Conservation (phyloP, 2,797 vertebrate species). For the Pseudomugil gertrudae region DNA sequence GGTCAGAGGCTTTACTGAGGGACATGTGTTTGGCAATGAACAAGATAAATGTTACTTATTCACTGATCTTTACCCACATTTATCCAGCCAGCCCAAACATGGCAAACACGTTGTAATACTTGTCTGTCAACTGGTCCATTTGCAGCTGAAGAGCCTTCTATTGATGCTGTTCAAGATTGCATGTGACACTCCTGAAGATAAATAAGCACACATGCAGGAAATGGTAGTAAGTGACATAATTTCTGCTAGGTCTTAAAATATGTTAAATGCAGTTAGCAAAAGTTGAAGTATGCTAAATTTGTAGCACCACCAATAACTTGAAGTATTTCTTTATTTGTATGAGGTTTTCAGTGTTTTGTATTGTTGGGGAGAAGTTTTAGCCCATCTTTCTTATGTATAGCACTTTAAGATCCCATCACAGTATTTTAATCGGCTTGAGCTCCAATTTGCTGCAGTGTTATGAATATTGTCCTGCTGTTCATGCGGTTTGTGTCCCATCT, state of each 20-base stretch:
- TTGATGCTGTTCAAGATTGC: not conserved
- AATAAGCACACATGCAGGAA: not conserved
- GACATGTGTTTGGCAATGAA: slow-evolving; percentile 6
- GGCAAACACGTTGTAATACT: not conserved
- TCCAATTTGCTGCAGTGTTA: too few species aligned
- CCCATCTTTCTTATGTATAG: not conserved
- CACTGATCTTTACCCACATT: not conserved
- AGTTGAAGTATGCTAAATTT: not conserved
- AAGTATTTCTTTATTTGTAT: not conserved
- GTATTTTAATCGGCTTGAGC: too few species aligned
- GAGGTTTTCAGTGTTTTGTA: not conserved
- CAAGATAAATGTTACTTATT: slow-evolving; percentile 7
- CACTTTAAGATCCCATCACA: too few species aligned
- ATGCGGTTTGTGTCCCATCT: too few species aligned
- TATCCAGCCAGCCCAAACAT: not conserved
- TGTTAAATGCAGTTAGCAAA: not conserved
- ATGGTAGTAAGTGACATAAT: not conserved
- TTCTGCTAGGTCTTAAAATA: not conserved
- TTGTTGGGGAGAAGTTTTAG: not conserved
- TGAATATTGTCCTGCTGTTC: too few species aligned
- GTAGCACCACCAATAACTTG: not conserved
- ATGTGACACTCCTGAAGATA: not conserved
- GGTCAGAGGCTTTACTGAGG: not conserved
- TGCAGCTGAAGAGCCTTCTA: not conserved
- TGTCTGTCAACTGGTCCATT: not conserved